phyloP scores from a whole-genome alignment of 30 jellyfish, hydroid and myxozoan species.

The Aurelia sp. region DNA sequence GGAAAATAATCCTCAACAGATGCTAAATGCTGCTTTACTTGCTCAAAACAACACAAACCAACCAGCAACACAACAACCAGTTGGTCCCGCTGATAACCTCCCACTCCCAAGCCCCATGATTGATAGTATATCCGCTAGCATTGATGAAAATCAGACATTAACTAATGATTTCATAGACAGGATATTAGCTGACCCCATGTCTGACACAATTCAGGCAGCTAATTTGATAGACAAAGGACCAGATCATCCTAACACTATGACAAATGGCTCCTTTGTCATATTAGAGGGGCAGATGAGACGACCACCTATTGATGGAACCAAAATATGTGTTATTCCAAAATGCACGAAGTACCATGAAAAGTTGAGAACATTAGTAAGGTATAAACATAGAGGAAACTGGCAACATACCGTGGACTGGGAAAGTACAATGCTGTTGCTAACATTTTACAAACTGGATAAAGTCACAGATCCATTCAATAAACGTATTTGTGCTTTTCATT shows the following conservation, averaged over 20 bases:
- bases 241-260: background rate
- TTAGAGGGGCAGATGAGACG: background rate
- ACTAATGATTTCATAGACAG: background rate
- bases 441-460: constrained; percentile 1
- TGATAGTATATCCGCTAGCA: background rate
- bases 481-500: constrained; percentile 5
- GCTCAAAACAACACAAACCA: background rate
- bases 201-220: background rate
- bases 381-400: background rate
- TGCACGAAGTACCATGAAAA: background rate
- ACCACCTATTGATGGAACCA: background rate
- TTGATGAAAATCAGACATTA: background rate
- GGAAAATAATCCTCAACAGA: background rate
- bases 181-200: background rate
- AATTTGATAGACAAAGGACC: background rate
- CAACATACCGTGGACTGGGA: constrained; percentile 27
- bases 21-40: background rate
- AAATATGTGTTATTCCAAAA: constrained; percentile 12
- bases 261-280: background rate
- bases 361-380: constrained; percentile 11
- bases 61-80: background rate
- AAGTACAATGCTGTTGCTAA: constrained; percentile 21
- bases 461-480: background rate
- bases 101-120: background rate
- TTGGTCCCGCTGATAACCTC: background rate